A percentile compares a stretch with the other conserved stretches of the same genome.
phyloP scores from a whole-genome alignment of 2,888 invertebrate genomes.

The Pristionchus japonicus region DNA sequence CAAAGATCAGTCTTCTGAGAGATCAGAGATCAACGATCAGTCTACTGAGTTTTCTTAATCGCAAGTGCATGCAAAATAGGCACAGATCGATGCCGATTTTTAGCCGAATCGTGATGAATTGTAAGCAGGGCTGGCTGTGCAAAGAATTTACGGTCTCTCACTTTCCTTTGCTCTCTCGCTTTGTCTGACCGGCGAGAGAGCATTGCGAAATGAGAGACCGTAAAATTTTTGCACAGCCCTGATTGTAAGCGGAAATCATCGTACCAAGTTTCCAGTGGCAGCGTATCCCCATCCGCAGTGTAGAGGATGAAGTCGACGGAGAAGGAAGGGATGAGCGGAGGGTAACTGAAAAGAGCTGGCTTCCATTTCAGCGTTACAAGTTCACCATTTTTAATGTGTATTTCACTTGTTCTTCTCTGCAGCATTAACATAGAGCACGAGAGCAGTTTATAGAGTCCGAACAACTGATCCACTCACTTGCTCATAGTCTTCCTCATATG shows the following conservation, averaged over 20 bases:
- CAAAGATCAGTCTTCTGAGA: not conserved
- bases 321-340: slow-evolving; percentile 49
- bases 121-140: no score
- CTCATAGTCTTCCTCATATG: slow-evolving; percentile 22
- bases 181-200: not conserved
- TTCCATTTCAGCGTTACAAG: no score
- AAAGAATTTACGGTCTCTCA: not conserved
- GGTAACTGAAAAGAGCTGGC: slow-evolving; percentile 49
- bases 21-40: no score
- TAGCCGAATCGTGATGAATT: no score
- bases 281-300: slow-evolving; percentile 51
- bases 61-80: no score
- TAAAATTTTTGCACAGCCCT: no score
- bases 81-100: no score
- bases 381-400: no score
- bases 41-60: no score
- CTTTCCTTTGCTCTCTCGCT: not conserved
- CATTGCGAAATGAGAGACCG: not conserved
- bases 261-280: slow-evolving; percentile 55
- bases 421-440: not conserved
- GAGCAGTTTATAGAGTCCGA: not conserved
- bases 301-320: slow-evolving; percentile 55
- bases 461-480: not conserved
- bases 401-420: no score
- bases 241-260: not conserved